Percentiles rank a stretch among this genome's conserved stretches.
These are phyloP conservation scores for Linnaemya vulpina DNA, from an alignment of 2,888 invertebrate species.

Conservation along the genomic window DNA sequence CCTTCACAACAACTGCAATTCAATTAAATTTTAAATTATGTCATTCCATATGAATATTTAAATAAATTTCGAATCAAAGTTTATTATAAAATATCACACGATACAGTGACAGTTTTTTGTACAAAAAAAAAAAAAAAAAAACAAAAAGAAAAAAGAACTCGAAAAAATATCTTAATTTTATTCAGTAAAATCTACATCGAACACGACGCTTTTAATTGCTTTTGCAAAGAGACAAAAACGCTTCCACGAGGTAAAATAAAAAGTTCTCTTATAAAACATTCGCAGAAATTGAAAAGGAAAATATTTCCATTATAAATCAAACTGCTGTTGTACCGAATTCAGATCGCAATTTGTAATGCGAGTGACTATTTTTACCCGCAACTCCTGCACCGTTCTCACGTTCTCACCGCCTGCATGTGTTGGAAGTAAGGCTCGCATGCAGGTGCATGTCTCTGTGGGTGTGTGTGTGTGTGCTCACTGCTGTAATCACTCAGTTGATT, in stretches of 20 bases:
- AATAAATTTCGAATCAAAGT: conserved; percentile 5
- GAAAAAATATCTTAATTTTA: not conserved
- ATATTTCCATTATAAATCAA: conserved; percentile 51
- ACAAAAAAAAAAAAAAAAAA: not conserved
- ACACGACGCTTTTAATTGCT: conserved; percentile 49
- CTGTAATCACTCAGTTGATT: conserved; percentile 39
- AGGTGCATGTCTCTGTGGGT: not conserved
- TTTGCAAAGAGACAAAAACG: conserved; percentile 30
- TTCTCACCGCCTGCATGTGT: not conserved
- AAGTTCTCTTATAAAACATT: not conserved
- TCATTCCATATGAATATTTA: conserved; percentile 30
- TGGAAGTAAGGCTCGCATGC: too few relatives aligned
- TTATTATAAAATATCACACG: conserved; percentile 22
- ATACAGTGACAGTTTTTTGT: conserved; percentile 23
- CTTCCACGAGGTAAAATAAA: not conserved
- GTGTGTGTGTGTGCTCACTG: not conserved
- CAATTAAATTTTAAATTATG: conserved; percentile 35
- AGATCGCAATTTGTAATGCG: not conserved
- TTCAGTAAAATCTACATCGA: conserved; percentile 51
- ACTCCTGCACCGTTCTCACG: not conserved
- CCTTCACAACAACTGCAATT: not conserved
- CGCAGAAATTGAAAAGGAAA: conserved; percentile 10
- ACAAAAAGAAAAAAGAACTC: conserved; percentile 8
- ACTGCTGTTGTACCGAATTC: conserved; percentile 13
- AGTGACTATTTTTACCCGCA: not conserved